These are phyloP conservation scores for Mustela nigripes DNA, from an alignment of 2,113 vertebrate species.

Conservation along the genomic window DNA sequence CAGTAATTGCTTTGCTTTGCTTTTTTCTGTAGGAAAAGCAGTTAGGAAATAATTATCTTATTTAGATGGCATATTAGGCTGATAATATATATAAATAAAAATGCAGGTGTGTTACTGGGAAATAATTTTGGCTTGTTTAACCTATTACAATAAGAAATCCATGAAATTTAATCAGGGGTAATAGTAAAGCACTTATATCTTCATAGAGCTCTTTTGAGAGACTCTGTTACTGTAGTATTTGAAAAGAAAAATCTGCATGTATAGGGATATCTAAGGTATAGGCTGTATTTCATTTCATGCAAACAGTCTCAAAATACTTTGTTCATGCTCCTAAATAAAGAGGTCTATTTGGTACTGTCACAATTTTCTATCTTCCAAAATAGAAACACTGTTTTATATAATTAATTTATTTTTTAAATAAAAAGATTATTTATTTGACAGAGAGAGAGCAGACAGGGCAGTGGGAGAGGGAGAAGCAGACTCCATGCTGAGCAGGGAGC, in stretches of 20 bases:
- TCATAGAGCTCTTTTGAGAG: constrained; percentile 15
- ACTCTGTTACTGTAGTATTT: constrained; percentile 49
- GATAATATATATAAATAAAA: constrained; percentile 54
- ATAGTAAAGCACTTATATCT: constrained; percentile 44
- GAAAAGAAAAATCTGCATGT: neutral
- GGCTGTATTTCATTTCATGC: neutral
- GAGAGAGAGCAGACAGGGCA: too few relatives aligned
- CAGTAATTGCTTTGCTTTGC: neutral
- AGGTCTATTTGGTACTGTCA: neutral
- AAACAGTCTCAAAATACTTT: neutral
- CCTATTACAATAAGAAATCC: constrained; percentile 2
- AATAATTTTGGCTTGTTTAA: constrained; percentile 49
- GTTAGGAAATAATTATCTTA: neutral
- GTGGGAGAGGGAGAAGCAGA: too few relatives aligned
- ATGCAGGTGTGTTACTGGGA: neutral
- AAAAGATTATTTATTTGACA: too few relatives aligned
- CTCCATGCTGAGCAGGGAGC: too few relatives aligned
- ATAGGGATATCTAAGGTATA: neutral
- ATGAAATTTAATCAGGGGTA: constrained; percentile 35
- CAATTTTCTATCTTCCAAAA: neutral
- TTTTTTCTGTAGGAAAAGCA: neutral
- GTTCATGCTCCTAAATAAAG: neutral
- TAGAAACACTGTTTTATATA: neutral
- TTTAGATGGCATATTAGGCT: neutral
- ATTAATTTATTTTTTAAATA: too few relatives aligned